phyloP scores from a whole-genome alignment of 2,888 invertebrate genomes.

The Drosophila birchii region DNA sequence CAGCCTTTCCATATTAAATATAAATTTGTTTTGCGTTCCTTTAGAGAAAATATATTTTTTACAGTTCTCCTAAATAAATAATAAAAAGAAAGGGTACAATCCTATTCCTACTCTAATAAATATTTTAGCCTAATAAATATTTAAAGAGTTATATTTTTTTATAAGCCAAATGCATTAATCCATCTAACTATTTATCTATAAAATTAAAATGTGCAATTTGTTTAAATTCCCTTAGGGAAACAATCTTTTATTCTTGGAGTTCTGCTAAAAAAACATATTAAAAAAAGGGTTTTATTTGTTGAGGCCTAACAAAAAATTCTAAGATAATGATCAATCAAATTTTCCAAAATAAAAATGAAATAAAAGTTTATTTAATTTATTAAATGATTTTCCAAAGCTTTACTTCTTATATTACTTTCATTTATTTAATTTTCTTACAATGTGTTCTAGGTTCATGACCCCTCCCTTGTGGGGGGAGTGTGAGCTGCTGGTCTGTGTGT shows the following conservation, averaged over 20 bases:
- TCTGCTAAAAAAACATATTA: too few relatives aligned
- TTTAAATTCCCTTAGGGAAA: too few relatives aligned
- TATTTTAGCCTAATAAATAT: too few relatives aligned
- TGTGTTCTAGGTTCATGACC: conserved; percentile 29
- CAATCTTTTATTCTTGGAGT: too few relatives aligned
- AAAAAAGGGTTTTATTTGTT: not conserved
- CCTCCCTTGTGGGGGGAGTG: not conserved
- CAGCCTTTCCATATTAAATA: not conserved
- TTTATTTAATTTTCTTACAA: conserved; percentile 2
- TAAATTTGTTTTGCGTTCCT: not conserved
- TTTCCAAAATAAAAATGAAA: not conserved
- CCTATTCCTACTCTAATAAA: too few relatives aligned
- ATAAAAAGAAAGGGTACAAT: too few relatives aligned
- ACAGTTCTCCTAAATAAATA: not conserved
- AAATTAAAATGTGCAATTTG: too few relatives aligned
- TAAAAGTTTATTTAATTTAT: not conserved
- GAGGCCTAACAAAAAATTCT: not conserved
- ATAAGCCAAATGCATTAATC: too few relatives aligned
- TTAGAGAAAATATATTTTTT: not conserved
- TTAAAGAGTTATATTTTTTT: too few relatives aligned
- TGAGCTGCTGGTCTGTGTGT: not conserved
- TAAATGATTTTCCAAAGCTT: not conserved
- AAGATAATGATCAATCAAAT: not conserved
- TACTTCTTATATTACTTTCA: not conserved
- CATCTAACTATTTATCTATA: too few relatives aligned